Conservation (phyloP, 2,113 vertebrate genomes). For the Deroptyus accipitrinus region DNA sequence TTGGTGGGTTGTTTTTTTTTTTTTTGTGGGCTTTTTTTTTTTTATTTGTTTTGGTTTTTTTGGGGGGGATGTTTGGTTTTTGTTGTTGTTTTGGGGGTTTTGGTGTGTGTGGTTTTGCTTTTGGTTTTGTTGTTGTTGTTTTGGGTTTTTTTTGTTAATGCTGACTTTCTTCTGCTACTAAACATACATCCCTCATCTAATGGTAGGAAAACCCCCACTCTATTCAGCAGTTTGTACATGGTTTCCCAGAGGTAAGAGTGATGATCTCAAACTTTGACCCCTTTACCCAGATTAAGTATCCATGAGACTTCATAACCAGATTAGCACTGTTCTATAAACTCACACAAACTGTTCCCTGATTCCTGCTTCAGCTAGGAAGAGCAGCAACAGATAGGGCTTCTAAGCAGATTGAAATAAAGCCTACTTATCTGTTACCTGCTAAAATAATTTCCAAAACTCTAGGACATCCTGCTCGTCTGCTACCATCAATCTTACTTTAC, state of each 20-base stretch:
- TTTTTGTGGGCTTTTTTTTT: background rate
- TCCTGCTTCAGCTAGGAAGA: background rate
- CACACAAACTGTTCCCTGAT: background rate
- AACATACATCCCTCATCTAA: background rate
- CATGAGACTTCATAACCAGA: background rate
- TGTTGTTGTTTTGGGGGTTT: background rate
- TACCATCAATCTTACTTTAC: background rate
- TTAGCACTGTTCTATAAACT: background rate
- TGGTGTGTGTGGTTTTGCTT: too few species aligned
- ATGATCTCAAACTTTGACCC: background rate
- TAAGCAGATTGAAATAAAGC: background rate
- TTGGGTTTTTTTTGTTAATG: background rate
- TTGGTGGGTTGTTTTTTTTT: too few species aligned
- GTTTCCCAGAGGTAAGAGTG: slow-evolving; percentile 2
- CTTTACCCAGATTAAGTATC: background rate
- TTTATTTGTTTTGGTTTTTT: background rate
- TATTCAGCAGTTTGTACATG: background rate
- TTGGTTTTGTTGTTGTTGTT: background rate
- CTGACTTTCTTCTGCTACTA: background rate
- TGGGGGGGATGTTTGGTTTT: background rate
- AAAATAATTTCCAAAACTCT: background rate
- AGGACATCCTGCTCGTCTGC: background rate
- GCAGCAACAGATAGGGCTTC: background rate
- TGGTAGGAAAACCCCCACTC: background rate
- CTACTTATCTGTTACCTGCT: background rate